Evolutionary conservation across 2,888 invertebrate genomes (phyloP).

Genomic region (Netelia fuscicornis): DNA sequence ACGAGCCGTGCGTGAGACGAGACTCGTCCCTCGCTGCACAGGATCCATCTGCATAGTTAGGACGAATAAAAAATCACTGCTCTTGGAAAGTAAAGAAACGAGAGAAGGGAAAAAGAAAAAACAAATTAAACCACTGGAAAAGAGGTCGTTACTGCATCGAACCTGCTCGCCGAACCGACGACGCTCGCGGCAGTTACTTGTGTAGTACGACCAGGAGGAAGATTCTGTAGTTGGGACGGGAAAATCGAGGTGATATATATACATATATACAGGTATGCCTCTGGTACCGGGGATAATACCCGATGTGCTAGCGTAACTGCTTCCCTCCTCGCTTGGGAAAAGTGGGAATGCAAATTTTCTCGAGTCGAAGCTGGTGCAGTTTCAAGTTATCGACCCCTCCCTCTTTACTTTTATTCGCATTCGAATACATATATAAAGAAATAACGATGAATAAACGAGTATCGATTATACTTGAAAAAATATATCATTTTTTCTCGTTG

Average conservation of each 20-base stretch:
- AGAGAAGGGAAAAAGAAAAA: background rate
- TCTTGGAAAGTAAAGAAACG: background rate
- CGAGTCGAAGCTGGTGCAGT: constrained; percentile 17
- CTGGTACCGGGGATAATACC: background rate
- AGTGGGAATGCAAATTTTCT: constrained; percentile 54
- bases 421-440: background rate
- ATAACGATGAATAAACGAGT: background rate
- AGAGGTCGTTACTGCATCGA: constrained; percentile 34
- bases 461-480: constrained; percentile 19
- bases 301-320: constrained; percentile 23
- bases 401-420: background rate
- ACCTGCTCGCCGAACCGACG: constrained; percentile 2
- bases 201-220: background rate
- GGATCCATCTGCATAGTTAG: background rate
- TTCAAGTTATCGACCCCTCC: constrained; percentile 34
- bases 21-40: constrained; percentile 1
- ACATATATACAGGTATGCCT: background rate
- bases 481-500: background rate
- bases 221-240: background rate
- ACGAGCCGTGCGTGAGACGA: constrained; percentile 2
- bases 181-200: constrained; percentile 8
- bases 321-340: constrained; percentile 10
- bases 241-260: constrained; percentile 17
- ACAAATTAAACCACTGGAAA: constrained; percentile 26
- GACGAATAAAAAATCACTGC: constrained; percentile 4